Evolutionary conservation across 2,113 vertebrate species (phyloP).

Genomic region (Morphnarchus princeps): DNA sequence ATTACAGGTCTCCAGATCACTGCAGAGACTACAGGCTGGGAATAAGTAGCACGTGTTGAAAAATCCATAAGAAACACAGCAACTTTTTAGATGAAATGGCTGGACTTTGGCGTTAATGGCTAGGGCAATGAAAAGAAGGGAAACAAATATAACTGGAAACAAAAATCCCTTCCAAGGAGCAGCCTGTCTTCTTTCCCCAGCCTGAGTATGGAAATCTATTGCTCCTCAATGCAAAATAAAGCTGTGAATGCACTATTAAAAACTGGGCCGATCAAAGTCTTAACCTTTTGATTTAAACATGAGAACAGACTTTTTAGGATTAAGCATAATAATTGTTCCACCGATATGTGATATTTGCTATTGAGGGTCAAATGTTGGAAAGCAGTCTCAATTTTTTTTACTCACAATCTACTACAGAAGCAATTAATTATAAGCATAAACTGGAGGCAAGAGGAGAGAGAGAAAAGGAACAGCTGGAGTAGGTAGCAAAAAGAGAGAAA

Average conservation of each 20-base stretch:
- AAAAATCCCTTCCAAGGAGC: neutral
- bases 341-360: neutral
- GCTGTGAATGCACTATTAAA: neutral
- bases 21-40: neutral
- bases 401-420: neutral
- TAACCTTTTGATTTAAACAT: neutral
- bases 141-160: neutral
- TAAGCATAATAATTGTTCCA: neutral
- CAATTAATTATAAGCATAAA: neutral
- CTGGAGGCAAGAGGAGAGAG: neutral
- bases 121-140: neutral
- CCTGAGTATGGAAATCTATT: neutral
- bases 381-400: neutral
- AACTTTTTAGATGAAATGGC: neutral
- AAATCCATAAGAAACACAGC: neutral
- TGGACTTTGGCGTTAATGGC: neutral
- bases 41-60: neutral
- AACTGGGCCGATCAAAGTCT: neutral
- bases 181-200: neutral
- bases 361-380: neutral
- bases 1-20: neutral
- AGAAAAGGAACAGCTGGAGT: neutral
- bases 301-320: neutral
- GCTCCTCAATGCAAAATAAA: neutral
- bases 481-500: neutral